These are phyloP conservation scores for Heliconius erato DNA, from an alignment of 2,888 invertebrate genomes.

Conservation along the genomic window DNA sequence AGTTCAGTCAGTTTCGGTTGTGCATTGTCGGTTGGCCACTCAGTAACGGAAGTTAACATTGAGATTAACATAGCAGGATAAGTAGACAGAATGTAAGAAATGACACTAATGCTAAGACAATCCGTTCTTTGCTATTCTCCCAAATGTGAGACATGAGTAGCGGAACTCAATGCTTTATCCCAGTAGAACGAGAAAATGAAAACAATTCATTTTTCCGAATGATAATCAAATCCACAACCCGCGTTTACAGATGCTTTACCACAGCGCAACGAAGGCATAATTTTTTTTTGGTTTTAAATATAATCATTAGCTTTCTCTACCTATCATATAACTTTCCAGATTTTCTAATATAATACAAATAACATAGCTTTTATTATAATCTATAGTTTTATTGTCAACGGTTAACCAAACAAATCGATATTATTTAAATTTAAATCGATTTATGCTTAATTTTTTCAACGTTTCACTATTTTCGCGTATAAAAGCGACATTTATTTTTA, in stretches of 20 bases:
- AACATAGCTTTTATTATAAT: not conserved
- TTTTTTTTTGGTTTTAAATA: not conserved
- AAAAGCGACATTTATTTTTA: slow-evolving; percentile 2
- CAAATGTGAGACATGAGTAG: not conserved
- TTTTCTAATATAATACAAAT: not conserved
- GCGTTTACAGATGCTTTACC: not conserved
- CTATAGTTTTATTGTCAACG: slow-evolving; percentile 17
- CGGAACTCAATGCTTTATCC: not conserved
- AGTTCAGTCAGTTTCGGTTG: too few species aligned
- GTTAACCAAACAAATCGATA: not conserved
- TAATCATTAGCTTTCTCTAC: not conserved
- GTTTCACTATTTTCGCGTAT: not conserved
- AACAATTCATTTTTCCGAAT: not conserved
- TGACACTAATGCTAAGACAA: too few species aligned
- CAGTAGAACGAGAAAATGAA: not conserved
- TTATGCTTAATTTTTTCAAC: not conserved
- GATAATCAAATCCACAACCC: not conserved
- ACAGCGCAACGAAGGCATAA: not conserved
- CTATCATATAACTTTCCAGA: slow-evolving; percentile 2
- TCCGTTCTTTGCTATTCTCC: not conserved
- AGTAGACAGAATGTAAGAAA: too few species aligned
- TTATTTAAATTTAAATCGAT: slow-evolving; percentile 22
- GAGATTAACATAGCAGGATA: too few species aligned
- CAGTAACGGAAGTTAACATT: too few species aligned
- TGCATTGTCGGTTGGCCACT: too few species aligned